Evolutionary conservation across 2,113 vertebrate genomes (phyloP).

Genomic region (Carollia perspicillata): DNA sequence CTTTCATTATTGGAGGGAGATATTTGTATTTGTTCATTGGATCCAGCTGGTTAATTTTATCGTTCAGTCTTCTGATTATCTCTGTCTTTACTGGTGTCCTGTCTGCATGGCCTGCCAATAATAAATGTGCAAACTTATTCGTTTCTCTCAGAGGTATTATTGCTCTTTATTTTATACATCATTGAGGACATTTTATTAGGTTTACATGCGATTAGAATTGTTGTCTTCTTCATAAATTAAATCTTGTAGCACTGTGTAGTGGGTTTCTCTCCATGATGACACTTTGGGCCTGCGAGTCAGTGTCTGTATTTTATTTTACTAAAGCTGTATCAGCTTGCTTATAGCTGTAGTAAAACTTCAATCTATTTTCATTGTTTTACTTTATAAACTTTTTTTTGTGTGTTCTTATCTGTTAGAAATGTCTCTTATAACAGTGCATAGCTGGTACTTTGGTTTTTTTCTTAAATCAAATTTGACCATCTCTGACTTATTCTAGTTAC

Average conservation of each 20-base stretch:
- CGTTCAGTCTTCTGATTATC: neutral
- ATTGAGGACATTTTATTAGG: neutral
- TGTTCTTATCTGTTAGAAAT: neutral
- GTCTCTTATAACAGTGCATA: neutral
- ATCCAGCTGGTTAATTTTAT: neutral
- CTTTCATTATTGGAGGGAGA: neutral
- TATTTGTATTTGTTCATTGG: neutral
- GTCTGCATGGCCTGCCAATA: neutral
- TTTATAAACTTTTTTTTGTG: neutral
- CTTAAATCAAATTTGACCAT: neutral
- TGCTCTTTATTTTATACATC: neutral
- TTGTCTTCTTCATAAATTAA: slow-evolving; percentile 10
- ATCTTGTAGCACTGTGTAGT: neutral
- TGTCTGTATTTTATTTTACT: neutral
- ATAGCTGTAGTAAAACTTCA: neutral
- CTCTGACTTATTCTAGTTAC: neutral
- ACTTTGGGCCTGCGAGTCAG: neutral
- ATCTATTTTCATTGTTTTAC: neutral
- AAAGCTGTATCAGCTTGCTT: neutral
- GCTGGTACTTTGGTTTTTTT: neutral
- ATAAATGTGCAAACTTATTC: neutral
- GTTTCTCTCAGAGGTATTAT: neutral
- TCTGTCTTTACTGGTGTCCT: neutral
- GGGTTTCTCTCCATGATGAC: neutral
- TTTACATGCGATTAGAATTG: neutral